Conservation (phyloP, 2,113 vertebrate genomes). For the Puma concolor region DNA sequence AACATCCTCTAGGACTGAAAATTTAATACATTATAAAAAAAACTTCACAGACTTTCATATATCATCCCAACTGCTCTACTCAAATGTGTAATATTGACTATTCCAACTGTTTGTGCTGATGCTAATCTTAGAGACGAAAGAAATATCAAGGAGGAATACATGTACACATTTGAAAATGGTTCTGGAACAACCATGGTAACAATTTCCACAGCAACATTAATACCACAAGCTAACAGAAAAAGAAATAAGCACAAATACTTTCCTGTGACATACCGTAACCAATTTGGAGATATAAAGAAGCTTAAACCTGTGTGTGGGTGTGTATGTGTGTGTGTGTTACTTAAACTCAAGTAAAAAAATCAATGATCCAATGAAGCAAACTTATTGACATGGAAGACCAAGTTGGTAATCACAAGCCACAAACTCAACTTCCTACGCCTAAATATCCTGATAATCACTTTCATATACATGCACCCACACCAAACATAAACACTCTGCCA, state of each 20-base stretch:
- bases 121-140: conserved; percentile 66
- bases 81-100: not conserved
- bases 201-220: conserved; percentile 60
- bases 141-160: conserved; percentile 60
- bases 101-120: conserved; percentile 51
- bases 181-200: conserved; percentile 53
- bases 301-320: not conserved
- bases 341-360: not conserved
- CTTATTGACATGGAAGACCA: not conserved
- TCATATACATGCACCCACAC: not conserved
- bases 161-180: not conserved
- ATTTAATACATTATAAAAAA: not conserved
- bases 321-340: not conserved
- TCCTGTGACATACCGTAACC: not conserved
- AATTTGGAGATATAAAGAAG: not conserved
- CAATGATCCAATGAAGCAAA: not conserved
- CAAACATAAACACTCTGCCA: not conserved
- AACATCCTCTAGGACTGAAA: not conserved
- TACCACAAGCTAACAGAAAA: not conserved
- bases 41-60: not conserved
- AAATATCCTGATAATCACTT: not conserved
- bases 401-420: not conserved
- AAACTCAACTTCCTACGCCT: not conserved
- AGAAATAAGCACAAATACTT: not conserved
- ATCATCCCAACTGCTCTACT: not conserved